Evolutionary conservation across 2,888 invertebrate genomes (phyloP), one percentile per base, ranked within the genome.

Genomic region (Chaetogeoica ovagalla): DNA sequence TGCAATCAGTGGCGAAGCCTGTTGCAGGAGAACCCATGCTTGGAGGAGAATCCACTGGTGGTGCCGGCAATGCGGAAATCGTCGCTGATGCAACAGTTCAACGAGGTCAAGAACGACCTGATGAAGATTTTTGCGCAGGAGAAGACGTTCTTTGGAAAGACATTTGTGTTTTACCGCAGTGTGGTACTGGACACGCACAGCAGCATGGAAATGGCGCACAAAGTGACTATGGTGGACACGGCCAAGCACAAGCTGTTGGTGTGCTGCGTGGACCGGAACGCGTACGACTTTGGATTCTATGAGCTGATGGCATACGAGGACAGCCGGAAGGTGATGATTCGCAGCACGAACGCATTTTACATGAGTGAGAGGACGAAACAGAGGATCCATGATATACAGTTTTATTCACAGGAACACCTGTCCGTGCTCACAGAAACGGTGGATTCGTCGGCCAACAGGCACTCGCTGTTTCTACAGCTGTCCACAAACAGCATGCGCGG

Each of bases 1-100:
- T 90, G 90, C 70, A 94, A 94, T 85, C 91, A 91, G 79, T 94
- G 94, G 94, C 90, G 92, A 71, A 89, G 91, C 83, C 91, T 95
- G 85, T 87, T 95, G 2, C 88, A 89, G 74, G 91, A 93, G 83
- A 93, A 94, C 85, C 89, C 91, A 48, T 92, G 92, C 84, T 85
- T 95, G 63, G 87, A 89, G 66, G 90, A 91, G 83, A 92, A 93
- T 84, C 89, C 90, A 0, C 88, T 91, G 23, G 90, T 96, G 83
- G 92, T 94, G 84, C 91, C 91, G 13, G 92, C 93, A 83, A 91
- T 93, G 85, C 90, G 89, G 82, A 90, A 91, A 82, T 91, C 90
- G 83, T 97, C 97, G 1, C 87, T 97, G 72, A 88, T 95, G 15
- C 95, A 96, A 85, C 92, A 95, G 83, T 92, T 94, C 84, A 90